Percentiles rank a stretch among this genome's conserved stretches.
These are phyloP conservation scores for Rhynchopsitta pachyrhyncha DNA, from an alignment of 2,113 vertebrate species.

Conservation along the genomic window DNA sequence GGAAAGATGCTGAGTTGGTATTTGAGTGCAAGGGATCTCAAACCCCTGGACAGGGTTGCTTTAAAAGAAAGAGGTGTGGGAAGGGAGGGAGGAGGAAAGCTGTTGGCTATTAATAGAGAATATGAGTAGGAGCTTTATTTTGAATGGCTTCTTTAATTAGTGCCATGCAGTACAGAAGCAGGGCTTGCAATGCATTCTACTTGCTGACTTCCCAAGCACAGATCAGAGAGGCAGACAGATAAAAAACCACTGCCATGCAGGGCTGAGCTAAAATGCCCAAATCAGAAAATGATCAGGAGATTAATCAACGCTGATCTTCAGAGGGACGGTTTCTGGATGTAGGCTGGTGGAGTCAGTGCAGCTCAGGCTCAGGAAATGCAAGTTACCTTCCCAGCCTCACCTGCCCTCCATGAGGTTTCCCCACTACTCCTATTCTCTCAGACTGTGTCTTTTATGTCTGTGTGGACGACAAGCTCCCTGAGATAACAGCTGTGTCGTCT, in stretches of 20 bases:
- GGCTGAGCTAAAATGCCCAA: background rate
- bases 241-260: background rate
- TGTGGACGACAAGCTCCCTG: background rate
- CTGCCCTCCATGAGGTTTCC: background rate
- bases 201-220: background rate
- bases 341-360: background rate
- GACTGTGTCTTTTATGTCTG: background rate
- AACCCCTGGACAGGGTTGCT: background rate
- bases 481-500: background rate
- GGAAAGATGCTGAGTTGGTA: background rate
- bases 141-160: constrained; percentile 39
- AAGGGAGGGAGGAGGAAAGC: background rate
- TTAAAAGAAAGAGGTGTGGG: background rate
- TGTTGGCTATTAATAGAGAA: constrained; percentile 27
- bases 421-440: background rate
- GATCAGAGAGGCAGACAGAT: background rate
- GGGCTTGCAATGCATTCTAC: background rate
- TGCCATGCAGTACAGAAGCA: background rate
- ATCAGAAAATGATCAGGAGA: background rate
- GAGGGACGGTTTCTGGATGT: background rate
- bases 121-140: constrained; percentile 33
- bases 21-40: background rate
- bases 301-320: background rate
- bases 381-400: background rate
- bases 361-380: background rate